Conservation (phyloP, 2,113 vertebrate genomes). For the Eublepharis macularius region DNA sequence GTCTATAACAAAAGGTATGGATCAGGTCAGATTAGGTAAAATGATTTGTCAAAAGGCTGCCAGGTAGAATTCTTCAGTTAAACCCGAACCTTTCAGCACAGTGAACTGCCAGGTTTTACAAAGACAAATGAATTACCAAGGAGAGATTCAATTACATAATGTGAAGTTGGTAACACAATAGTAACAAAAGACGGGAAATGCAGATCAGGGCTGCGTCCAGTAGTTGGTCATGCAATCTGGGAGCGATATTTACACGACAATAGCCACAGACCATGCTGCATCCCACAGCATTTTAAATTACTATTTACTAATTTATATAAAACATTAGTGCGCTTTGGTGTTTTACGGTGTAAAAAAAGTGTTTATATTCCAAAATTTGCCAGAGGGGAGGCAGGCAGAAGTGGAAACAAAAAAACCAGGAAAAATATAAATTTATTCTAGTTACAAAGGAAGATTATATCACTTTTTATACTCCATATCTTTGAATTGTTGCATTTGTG, state of each 20-base stretch:
- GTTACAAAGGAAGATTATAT: too few relatives aligned
- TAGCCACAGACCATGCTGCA: neutral
- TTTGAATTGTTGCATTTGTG: neutral
- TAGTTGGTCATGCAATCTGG: neutral
- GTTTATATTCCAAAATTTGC: too few relatives aligned
- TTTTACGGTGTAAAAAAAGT: too few relatives aligned
- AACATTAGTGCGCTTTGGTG: too few relatives aligned
- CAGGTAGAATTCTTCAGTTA: conserved; percentile 25
- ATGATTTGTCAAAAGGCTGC: conserved; percentile 13
- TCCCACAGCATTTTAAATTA: too few relatives aligned
- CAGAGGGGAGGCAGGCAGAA: too few relatives aligned
- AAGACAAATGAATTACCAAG: conserved; percentile 41
- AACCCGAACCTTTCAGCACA: conserved; percentile 43
- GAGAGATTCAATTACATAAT: conserved; percentile 24
- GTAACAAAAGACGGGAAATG: conserved; percentile 20
- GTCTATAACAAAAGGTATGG: conserved; percentile 13
- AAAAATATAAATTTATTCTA: too few relatives aligned
- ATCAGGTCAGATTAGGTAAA: conserved; percentile 33
- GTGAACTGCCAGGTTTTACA: conserved; percentile 22
- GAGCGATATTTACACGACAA: neutral
- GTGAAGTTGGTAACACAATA: conserved; percentile 4
- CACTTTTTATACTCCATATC: neutral
- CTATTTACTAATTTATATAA: too few relatives aligned
- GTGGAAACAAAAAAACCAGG: too few relatives aligned
- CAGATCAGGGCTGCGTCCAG: neutral